Evolutionary conservation across 2,888 invertebrate genomes (phyloP), one percentile per base, ranked within the genome.

Genomic region (Liopterus haemorrhoidalis): DNA sequence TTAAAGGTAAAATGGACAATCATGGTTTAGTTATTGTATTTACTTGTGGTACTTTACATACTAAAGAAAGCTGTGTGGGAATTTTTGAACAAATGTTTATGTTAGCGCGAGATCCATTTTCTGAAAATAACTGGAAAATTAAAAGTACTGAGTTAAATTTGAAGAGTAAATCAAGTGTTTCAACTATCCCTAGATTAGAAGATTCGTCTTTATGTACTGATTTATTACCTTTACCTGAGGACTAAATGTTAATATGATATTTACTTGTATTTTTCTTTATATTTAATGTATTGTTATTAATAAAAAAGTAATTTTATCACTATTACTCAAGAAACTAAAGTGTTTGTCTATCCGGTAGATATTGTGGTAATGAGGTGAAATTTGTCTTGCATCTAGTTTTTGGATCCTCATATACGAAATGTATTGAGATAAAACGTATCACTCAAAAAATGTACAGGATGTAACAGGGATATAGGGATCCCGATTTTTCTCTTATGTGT

Each of bases 81-180:
- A 65, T 79, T 20, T 83, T 81, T 60, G 81, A 82, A 57, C 78
- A 81, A 56, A 66, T 72, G 31, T 82, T 82, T 65, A 76, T 76
- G 2, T 63, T 83, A 27, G 67, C 78, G 15, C 70, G 76, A 48
- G 81, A 82, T 61, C 81, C 81, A 0, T 69, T 66, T 37, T 63
- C 68, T 19, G 68, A 73, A n/a, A 78, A 81, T 57, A 80, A 78
- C 58, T 83, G 79, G 78, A 81, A 80, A 64, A 73, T 82, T 15
- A 81, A 80, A 59, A 72, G 67, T n/a, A 70, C 73, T 5, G 67
- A 74, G 53, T 57, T 75, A 15, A 57, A 69, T 48, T 59, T 76
- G 27, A 64, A 64, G 33, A 71, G 70, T 53, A 57, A 60, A 50
- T 54, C 40, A 45, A 55, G 52, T 21, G 55, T 60, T 11, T 45